A percentile compares a stretch with the other conserved stretches of the same genome.
Evolutionary conservation across 2,888 invertebrate genomes (phyloP).

Genomic region (Drosophila trichaetosa): DNA sequence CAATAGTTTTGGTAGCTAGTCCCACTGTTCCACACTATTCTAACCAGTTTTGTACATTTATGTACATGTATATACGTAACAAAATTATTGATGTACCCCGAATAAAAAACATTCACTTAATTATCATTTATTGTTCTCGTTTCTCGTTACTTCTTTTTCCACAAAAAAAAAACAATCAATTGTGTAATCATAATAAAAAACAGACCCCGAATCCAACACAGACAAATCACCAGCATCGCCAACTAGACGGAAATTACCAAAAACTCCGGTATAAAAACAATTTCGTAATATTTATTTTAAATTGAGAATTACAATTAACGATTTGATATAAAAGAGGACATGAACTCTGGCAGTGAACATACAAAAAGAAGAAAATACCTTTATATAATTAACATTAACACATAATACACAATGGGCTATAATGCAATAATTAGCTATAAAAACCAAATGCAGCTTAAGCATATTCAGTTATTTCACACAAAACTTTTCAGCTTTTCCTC

Average conservation of each 20-base stretch:
- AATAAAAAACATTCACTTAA: conserved; percentile 59
- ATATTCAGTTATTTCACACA: conserved; percentile 66
- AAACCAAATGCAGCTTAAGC: conserved; percentile 68
- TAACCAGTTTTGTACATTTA: conserved; percentile 27
- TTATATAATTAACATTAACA: conserved; percentile 29
- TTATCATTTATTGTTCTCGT: conserved; percentile 74
- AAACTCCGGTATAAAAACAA: conserved; percentile 97
- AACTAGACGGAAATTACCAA: conserved; percentile 97
- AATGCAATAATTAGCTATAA: conserved; percentile 67
- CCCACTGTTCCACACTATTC: conserved; percentile 12
- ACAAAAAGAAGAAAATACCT: conserved; percentile 24
- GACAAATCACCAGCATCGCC: conserved; percentile 95
- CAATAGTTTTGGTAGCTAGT: conserved; percentile 19
- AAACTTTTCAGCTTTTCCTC: conserved; percentile 67
- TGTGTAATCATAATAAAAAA: conserved; percentile 76
- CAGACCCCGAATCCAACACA: conserved; percentile 91
- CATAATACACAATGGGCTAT: conserved; percentile 53
- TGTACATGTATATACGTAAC: conserved; percentile 11
- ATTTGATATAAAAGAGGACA: conserved; percentile 46
- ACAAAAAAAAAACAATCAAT: conserved; percentile 24
- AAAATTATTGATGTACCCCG: conserved; percentile 37
- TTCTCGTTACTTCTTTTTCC: conserved; percentile 70
- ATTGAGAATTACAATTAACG: conserved; percentile 55
- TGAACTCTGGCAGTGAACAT: conserved; percentile 40
- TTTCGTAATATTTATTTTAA: conserved; percentile 70